Evolutionary conservation across 2,113 vertebrate genomes (phyloP), one percentile per base, ranked within the genome.

Genomic region (Cheilinus undulatus): DNA sequence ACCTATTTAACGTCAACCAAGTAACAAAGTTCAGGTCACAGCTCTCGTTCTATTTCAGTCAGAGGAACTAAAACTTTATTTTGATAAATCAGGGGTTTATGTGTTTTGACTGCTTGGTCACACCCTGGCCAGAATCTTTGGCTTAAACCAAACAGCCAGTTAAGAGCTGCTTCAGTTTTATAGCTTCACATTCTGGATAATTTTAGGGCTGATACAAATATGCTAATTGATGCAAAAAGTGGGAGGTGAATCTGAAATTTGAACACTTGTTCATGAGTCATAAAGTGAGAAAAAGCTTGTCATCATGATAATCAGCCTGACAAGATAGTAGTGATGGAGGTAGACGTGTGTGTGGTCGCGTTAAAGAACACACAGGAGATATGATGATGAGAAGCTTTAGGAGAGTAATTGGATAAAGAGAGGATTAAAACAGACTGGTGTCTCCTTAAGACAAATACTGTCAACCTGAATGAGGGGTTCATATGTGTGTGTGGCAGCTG

Each of bases 401-500:
- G 30, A 14, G 49, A 42, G 46, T 40, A 64, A 68, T 68, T 58
- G 4, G 23, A 49, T 73, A 51, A 64, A 69, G 24, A 40, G 19
- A 20, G 46, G 60, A 28, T 79, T 58, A 5, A 54, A 77, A 20
- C 52, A 42, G 68, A 54, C 36, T 28, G 15, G 57, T 40, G 50
- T 23, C 59, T 69, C 73, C 11, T 1, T 17, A 46, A 38, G 17
- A 66, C 56, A 66, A 76, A 59, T 26, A 57, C 54, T 30, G 38
- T 56, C 46, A 15, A 23, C 52, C 15, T 54, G 57, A 71, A 12
- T 63, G 63, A 56, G 7, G 46, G 28, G 15, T 17, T 28, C 32
- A 32, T 57, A 26, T 60, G 27, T 32, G 32, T 52, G 49, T 72
- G 63, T 43, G 48, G 22, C 80, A 70, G 72, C 67, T 78, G 69